Percentiles rank a stretch among this genome's conserved stretches.
Conservation (phyloP, 2,888 invertebrate species). For the Rhagonycha lutea region DNA sequence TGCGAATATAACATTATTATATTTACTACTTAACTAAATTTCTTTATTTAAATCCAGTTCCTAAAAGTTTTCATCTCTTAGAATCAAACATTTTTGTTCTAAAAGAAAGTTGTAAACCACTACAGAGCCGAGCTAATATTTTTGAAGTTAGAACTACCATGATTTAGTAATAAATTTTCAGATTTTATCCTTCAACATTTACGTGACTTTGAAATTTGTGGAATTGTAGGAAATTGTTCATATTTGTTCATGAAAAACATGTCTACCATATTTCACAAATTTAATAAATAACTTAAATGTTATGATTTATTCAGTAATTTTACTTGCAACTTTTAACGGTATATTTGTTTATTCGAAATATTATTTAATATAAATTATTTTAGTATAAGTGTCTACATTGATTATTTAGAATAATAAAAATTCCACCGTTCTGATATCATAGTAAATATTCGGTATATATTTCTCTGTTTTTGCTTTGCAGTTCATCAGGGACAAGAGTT, state of each 20-base stretch:
- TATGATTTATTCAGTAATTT: neutral
- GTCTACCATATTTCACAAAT: neutral
- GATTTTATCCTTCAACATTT: constrained; percentile 27
- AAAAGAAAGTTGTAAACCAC: neutral
- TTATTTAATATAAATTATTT: no score
- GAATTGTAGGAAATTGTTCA: constrained; percentile 15
- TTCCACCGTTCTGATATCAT: no score
- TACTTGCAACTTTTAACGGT: neutral
- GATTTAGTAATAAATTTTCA: constrained; percentile 33
- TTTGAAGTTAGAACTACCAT: constrained; percentile 22
- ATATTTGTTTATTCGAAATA: no score
- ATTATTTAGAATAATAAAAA: no score
- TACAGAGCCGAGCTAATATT: constrained; percentile 3
- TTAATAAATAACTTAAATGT: neutral
- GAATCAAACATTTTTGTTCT: neutral
- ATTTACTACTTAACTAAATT: neutral
- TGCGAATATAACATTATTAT: neutral
- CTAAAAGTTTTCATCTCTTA: neutral
- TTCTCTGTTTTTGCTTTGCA: no score
- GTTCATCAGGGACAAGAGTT: no score
- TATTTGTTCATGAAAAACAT: neutral
- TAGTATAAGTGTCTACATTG: no score
- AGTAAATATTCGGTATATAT: no score
- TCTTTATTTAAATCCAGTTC: neutral
- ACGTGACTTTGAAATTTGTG: constrained; percentile 24